These are phyloP conservation scores for Pygocentrus nattereri DNA, from an alignment of 2,797 vertebrate species.

Conservation along the genomic window DNA sequence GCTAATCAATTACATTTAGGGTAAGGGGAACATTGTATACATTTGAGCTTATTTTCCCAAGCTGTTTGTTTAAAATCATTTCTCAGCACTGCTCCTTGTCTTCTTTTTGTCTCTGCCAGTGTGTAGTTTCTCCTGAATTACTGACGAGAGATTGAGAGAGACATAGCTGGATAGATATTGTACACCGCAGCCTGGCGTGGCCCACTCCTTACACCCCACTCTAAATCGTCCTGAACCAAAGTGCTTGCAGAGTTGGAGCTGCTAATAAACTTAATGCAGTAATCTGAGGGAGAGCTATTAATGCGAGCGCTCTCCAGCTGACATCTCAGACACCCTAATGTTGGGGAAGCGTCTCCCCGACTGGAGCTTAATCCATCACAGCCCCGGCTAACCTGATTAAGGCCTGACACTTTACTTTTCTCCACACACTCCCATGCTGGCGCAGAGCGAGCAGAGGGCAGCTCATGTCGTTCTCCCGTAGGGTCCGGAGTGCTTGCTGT, in stretches of 20 bases:
- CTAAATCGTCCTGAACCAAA: slow-evolving; percentile 74
- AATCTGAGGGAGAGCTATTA: slow-evolving; percentile 84
- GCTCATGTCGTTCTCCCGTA: background rate
- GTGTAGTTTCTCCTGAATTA: slow-evolving; percentile 19
- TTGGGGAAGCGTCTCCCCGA: slow-evolving; percentile 81
- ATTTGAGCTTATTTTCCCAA: background rate
- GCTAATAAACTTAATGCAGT: slow-evolving; percentile 89
- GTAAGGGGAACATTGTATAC: background rate
- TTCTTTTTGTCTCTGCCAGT: background rate
- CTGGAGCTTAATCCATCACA: slow-evolving; percentile 85
- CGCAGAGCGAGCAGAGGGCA: slow-evolving; percentile 23
- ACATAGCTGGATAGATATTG: slow-evolving; percentile 31
- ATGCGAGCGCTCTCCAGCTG: slow-evolving; percentile 82
- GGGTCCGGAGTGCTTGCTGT: slow-evolving; percentile 10
- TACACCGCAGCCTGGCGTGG: background rate
- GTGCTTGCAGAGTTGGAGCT: slow-evolving; percentile 77
- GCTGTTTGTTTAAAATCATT: background rate
- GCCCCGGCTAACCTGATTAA: slow-evolving; percentile 83
- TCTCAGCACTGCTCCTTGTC: background rate
- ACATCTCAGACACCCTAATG: slow-evolving; percentile 87
- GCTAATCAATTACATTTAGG: background rate
- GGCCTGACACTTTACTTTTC: slow-evolving; percentile 81
- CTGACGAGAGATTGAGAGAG: slow-evolving; percentile 37
- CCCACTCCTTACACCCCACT: slow-evolving; percentile 24
- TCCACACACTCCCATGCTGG: slow-evolving; percentile 63